Percentiles rank a stretch among this genome's conserved stretches.
Evolutionary conservation across 2,113 vertebrate genomes (phyloP).

Genomic region (Pachyramphus minor): DNA sequence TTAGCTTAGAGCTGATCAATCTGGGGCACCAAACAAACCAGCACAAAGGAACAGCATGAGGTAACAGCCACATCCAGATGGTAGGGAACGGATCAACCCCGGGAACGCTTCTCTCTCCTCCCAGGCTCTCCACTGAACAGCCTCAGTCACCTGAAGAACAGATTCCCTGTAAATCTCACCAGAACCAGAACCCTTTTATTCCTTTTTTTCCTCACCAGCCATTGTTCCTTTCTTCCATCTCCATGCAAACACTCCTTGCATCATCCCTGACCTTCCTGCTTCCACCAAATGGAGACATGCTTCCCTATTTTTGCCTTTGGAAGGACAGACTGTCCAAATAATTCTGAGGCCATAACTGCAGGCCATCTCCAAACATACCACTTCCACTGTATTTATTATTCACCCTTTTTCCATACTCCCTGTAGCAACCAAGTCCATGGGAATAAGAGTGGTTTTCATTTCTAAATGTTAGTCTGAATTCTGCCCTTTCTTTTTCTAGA

Average conservation of each 20-base stretch:
- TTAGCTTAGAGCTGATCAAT: neutral
- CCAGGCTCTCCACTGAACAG: neutral
- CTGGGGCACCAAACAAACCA: neutral
- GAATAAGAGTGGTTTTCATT: neutral
- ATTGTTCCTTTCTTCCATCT: neutral
- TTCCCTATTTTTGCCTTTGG: neutral
- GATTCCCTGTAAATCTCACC: neutral
- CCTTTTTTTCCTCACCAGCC: neutral
- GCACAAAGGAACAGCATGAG: neutral
- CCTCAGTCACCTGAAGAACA: neutral
- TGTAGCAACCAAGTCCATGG: neutral
- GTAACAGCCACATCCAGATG: neutral
- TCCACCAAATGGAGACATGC: neutral
- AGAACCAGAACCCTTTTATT: neutral
- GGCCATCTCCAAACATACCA: neutral
- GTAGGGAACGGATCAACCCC: neutral
- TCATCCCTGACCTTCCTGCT: neutral
- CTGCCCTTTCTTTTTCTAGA: neutral
- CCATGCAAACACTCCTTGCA: accelerated
- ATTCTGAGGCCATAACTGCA: neutral
- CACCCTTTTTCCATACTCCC: neutral
- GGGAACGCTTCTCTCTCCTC: neutral
- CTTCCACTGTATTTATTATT: neutral
- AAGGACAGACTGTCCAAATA: neutral
- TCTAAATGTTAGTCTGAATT: neutral